Evolutionary conservation across 2,797 vertebrate species (phyloP), one percentile per base, ranked within the genome.

Genomic region (Anas flavirostris): DNA sequence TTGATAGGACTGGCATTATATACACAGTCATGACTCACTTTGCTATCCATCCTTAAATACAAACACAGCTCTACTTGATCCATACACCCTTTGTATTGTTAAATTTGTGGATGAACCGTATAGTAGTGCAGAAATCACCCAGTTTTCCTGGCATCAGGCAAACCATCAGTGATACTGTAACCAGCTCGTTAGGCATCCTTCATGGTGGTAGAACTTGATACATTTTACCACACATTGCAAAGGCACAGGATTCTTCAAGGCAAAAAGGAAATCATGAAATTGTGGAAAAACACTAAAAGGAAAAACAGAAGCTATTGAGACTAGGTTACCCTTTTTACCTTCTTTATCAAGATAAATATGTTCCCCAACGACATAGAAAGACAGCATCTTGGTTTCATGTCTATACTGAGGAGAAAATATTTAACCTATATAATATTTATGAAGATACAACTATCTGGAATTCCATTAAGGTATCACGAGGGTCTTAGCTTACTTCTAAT

Each of bases 241-340:
- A 82, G 12, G 23, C 55, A 79, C 6, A 18, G n/a, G 11, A n/a
- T 62, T 85, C 53, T 43, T 93, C 37, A 41, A 70, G 18, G 33
- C 48, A 77, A 58, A 75, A 85, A 68, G 7, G 44, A 77, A 93
- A 82, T 35, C 29, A 28, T 18, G 35, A 8, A 25, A 67, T 26
- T 14, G 5, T 52, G 64, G 64, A 68, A 90, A 56, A 95, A 86
- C n/a, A 74, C 14, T 21, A 67, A 73, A 86, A 75, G 46, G 50
- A 63, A 91, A 88, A 64, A 58, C 50, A 88, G 44, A 73, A 96
- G 80, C 82, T 86, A 87, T 0, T 25, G 4, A 41, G 83, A 93
- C 95, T 88, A 92, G 78, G 93, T 63, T 80, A 91, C 17, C 37
- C 35, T 85, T 90, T 83, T 84, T 84, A 94, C 64, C 25, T 46